Evolutionary conservation across 2,888 invertebrate species (phyloP).

Genomic region (Drosophila anomalipes): DNA sequence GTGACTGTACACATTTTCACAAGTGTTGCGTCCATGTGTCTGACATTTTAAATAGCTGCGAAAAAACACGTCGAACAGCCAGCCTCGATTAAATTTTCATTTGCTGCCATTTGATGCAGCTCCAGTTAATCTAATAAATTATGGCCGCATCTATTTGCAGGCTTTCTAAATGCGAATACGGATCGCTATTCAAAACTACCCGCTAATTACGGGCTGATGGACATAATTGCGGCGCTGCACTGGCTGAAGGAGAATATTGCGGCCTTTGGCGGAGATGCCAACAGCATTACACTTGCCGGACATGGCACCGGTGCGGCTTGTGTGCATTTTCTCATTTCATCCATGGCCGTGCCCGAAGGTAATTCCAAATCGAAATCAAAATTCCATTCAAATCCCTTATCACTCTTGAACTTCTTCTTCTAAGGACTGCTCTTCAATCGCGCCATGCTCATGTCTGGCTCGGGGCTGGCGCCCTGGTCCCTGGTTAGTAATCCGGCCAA

Average conservation of each 20-base stretch:
- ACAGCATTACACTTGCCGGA: conserved; percentile 96
- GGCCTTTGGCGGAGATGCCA: conserved; percentile 97
- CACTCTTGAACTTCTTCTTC: conserved; percentile 48
- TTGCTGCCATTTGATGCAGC: conserved; percentile 35
- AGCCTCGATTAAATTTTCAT: conserved; percentile 64
- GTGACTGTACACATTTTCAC: conserved; percentile 70
- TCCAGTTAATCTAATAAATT: conserved; percentile 37
- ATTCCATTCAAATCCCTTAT: conserved; percentile 3
- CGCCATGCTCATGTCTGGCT: conserved; percentile 95
- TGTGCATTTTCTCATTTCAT: conserved; percentile 97
- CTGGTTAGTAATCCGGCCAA: conserved; percentile 92
- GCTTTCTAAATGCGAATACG: conserved; percentile 95
- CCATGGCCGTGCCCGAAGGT: conserved; percentile 97
- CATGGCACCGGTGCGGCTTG: conserved; percentile 98
- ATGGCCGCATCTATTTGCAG: conserved; percentile 86
- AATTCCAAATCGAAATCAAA: conserved; percentile 75
- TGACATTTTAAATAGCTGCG: conserved; percentile 63
- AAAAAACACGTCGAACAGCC: conserved; percentile 23
- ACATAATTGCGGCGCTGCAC: conserved; percentile 97
- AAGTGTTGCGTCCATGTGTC: conserved; percentile 60
- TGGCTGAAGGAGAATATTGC: conserved; percentile 98
- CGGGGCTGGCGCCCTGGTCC: conserved; percentile 95
- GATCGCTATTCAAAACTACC: conserved; percentile 94
- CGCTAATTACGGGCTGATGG: conserved; percentile 99
- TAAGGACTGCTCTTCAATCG: conserved; percentile 95